phyloP scores from a whole-genome alignment of 2,113 vertebrate species.

The Pomatorhinus ruficollis region DNA sequence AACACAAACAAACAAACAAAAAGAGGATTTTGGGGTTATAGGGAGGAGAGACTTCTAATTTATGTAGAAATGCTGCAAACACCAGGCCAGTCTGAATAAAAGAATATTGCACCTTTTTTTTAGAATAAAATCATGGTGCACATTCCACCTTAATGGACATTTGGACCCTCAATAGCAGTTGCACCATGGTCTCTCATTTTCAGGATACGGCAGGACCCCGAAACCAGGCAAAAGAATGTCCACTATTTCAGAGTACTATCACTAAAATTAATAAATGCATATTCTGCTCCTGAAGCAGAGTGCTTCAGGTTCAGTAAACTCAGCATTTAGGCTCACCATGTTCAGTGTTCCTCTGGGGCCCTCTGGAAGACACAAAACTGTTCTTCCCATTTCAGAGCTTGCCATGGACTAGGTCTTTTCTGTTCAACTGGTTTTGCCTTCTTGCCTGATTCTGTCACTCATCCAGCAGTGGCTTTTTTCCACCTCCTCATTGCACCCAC shows the following conservation, averaged over 20 bases:
- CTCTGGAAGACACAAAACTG: background rate
- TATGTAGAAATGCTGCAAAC: background rate
- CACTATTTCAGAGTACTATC: background rate
- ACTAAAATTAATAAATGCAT: background rate
- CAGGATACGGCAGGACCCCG: background rate
- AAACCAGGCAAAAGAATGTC: background rate
- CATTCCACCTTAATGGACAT: background rate
- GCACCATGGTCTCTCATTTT: background rate
- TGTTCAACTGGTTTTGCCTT: background rate
- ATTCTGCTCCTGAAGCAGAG: background rate
- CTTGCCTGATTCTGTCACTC: background rate
- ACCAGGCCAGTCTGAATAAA: background rate
- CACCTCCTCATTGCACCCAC: background rate
- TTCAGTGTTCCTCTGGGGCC: background rate
- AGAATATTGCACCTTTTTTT: background rate
- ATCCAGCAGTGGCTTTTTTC: background rate
- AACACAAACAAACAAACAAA: background rate
- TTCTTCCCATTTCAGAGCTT: background rate
- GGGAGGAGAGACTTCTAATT: background rate
- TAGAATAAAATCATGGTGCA: background rate
- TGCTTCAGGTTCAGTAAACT: background rate
- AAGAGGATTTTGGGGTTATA: background rate
- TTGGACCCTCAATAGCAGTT: background rate
- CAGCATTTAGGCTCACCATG: background rate
- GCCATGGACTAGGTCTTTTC: background rate